These are phyloP conservation scores for Andrena praecox DNA, from an alignment of 2,888 invertebrate species.

Conservation along the genomic window DNA sequence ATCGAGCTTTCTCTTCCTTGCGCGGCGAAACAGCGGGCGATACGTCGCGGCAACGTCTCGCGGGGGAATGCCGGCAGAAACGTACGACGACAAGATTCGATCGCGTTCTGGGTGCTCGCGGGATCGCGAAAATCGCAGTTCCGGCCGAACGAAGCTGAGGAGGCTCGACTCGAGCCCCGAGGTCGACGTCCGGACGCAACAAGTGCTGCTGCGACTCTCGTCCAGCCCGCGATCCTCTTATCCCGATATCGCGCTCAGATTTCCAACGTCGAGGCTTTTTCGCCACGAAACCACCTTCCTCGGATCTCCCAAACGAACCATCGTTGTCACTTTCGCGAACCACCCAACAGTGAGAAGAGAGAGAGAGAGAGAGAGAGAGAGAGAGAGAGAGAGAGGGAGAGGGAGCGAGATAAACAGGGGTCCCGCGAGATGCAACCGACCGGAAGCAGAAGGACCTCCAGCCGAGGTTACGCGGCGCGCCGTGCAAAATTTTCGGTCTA, in stretches of 20 bases:
- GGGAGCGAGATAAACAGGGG: not conserved
- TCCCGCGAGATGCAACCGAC: conserved; percentile 6
- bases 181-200: conserved; percentile 85
- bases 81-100: too few relatives aligned
- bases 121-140: conserved; percentile 66
- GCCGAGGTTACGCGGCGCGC: conserved; percentile 60
- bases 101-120: not conserved
- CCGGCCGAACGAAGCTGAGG: conserved; percentile 66
- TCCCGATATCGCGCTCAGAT: conserved; percentile 53
- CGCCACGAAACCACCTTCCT: conserved; percentile 11
- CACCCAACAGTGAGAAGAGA: conserved; percentile 25
- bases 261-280: conserved; percentile 38
- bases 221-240: conserved; percentile 62
- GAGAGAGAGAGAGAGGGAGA: not conserved
- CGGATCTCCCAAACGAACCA: too few relatives aligned
- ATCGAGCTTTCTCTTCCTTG: conserved; percentile 14
- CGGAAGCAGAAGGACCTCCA: conserved; percentile 67
- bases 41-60: not conserved
- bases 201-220: conserved; percentile 80
- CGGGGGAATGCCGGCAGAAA: not conserved
- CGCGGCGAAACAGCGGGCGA: not conserved
- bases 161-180: conserved; percentile 71
- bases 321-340: not conserved
- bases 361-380: conserved; percentile 25
- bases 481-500: conserved; percentile 71